Evolutionary conservation across 1,140 invertebrate genomes (phyloP).

Genomic region (Drosophila serrata): DNA sequence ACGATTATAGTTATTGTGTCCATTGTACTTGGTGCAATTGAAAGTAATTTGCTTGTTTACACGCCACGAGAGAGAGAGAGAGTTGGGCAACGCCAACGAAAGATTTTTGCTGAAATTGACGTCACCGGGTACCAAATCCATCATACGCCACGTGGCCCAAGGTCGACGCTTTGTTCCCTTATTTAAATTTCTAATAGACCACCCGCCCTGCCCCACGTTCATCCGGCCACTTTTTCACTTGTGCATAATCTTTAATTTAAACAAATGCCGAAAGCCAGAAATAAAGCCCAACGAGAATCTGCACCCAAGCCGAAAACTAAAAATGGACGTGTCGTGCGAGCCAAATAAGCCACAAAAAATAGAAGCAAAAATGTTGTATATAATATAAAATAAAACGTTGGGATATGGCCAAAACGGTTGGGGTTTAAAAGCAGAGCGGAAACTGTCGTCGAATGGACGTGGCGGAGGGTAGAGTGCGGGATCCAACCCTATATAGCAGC

Average conservation of each 20-base stretch:
- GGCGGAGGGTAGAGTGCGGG: neutral
- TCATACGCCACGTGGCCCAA: slow-evolving; percentile 59
- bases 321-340: slow-evolving; percentile 71
- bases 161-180: slow-evolving; percentile 43
- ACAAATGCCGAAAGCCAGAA: slow-evolving; percentile 77
- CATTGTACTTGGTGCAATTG: slow-evolving; percentile 48
- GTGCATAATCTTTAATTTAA: slow-evolving; percentile 80
- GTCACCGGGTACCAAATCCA: slow-evolving; percentile 44
- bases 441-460: slow-evolving; percentile 41
- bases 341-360: slow-evolving; percentile 74
- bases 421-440: slow-evolving; percentile 19
- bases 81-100: neutral
- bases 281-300: slow-evolving; percentile 63
- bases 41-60: slow-evolving; percentile 52
- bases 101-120: slow-evolving; percentile 42
- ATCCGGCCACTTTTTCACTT: slow-evolving; percentile 46
- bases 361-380: slow-evolving; percentile 46
- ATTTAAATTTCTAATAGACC: slow-evolving; percentile 73
- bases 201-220: slow-evolving; percentile 5
- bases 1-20: slow-evolving; percentile 65
- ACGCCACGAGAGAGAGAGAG: slow-evolving; percentile 8
- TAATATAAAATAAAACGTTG: slow-evolving; percentile 33
- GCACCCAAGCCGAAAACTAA: slow-evolving; percentile 49
- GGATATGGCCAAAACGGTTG: slow-evolving; percentile 34
- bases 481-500: neutral